Percentiles rank a stretch among this genome's conserved stretches.
phyloP scores from a whole-genome alignment of 1,140 invertebrate genomes.

The Drosophila ficusphila region DNA sequence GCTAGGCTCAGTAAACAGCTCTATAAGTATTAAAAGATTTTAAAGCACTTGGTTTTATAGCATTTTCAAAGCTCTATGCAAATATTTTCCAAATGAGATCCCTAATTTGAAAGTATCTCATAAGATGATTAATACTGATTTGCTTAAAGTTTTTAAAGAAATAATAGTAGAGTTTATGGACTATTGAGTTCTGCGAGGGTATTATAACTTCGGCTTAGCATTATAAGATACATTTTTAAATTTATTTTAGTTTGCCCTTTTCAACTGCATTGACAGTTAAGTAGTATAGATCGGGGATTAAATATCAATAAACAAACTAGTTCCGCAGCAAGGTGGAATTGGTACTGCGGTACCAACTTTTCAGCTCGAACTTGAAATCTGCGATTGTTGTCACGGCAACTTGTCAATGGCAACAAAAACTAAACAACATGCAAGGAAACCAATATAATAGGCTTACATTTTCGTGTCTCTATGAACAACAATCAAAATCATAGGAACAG shows the following conservation, averaged over 20 bases:
- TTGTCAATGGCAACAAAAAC: conserved; percentile 19
- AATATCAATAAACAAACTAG: conserved; percentile 4
- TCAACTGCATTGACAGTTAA: neutral
- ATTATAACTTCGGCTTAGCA: neutral
- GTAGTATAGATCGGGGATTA: neutral
- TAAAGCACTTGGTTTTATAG: too few species aligned
- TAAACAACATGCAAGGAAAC: conserved; percentile 8
- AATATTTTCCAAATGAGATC: too few species aligned
- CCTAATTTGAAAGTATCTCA: too few species aligned
- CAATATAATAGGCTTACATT: conserved; percentile 6
- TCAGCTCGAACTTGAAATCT: conserved; percentile 1
- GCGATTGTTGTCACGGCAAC: conserved; percentile 55
- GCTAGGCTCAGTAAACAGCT: too few species aligned
- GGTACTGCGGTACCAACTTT: conserved; percentile 15
- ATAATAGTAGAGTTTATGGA: too few species aligned
- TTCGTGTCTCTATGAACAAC: neutral
- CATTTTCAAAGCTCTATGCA: too few species aligned
- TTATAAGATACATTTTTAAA: neutral
- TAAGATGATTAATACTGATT: too few species aligned
- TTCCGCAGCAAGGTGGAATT: conserved; percentile 1
- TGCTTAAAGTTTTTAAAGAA: too few species aligned
- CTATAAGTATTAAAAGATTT: neutral
- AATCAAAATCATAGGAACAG: neutral
- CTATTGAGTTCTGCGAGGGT: too few species aligned
- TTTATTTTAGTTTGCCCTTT: neutral